Evolutionary conservation across 2,888 invertebrate species (phyloP).

Genomic region (Odontocolon sp.): DNA sequence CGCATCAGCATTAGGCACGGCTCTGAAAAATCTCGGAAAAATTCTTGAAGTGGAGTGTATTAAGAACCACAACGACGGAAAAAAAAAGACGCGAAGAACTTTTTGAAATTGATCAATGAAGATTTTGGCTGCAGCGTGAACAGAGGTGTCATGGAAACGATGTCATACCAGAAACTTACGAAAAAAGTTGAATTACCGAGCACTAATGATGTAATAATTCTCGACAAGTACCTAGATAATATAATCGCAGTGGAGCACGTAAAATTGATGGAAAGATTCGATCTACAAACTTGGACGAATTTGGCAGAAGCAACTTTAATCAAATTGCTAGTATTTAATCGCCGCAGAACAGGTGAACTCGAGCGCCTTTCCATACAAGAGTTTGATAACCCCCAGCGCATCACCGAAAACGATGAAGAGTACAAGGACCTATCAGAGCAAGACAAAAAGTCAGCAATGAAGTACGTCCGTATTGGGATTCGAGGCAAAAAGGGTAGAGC

Average conservation of each 20-base stretch:
- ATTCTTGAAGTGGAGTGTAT: constrained; percentile 55
- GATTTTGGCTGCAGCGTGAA: constrained; percentile 39
- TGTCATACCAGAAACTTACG: neutral
- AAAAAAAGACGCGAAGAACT: constrained; percentile 42
- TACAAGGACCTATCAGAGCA: constrained; percentile 23
- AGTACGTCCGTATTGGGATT: constrained; percentile 55
- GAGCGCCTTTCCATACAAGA: constrained; percentile 46
- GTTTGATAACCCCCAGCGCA: constrained; percentile 8
- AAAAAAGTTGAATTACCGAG: neutral
- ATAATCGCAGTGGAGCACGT: neutral
- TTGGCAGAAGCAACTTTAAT: constrained; percentile 35
- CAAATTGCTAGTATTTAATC: constrained; percentile 55
- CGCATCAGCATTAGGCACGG: constrained; percentile 58
- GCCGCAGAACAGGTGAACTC: constrained; percentile 52
- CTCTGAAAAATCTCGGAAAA: constrained; percentile 59
- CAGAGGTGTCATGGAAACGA: constrained; percentile 32
- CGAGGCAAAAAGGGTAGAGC: constrained; percentile 53
- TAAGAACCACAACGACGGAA: constrained; percentile 52
- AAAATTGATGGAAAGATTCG: constrained; percentile 20
- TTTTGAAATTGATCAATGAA: constrained; percentile 40
- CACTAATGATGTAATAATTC: neutral
- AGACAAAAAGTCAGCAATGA: constrained; percentile 27
- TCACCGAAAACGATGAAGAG: constrained; percentile 23
- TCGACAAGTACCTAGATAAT: neutral
- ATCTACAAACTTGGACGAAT: constrained; percentile 13